Evolutionary conservation across 1,140 invertebrate genomes (phyloP).

Genomic region (Acromyrmex echinatior): DNA sequence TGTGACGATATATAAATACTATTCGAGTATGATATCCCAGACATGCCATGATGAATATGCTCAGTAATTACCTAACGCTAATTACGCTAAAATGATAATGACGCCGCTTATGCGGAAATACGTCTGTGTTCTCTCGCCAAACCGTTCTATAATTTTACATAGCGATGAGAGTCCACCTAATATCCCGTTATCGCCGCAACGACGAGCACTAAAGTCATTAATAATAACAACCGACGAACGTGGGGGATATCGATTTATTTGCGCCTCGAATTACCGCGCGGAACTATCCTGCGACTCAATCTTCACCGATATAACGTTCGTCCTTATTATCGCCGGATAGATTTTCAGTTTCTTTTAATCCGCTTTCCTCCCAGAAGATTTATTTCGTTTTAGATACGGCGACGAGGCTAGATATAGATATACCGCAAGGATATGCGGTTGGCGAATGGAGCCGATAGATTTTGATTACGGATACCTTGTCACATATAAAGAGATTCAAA

Average conservation of each 20-base stretch:
- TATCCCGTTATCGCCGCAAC: conserved; percentile 56
- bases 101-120: conserved; percentile 57
- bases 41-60: conserved; percentile 68
- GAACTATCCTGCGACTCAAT: conserved; percentile 42
- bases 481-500: conserved; percentile 43
- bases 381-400: conserved; percentile 55
- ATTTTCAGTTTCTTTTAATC: conserved; percentile 63
- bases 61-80: conserved; percentile 74
- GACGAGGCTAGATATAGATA: conserved; percentile 35
- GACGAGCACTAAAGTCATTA: conserved; percentile 64
- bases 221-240: conserved; percentile 60
- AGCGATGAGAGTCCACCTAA: conserved; percentile 9
- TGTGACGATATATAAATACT: conserved; percentile 71
- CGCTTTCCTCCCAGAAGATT: conserved; percentile 48
- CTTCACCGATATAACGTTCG: conserved; percentile 39
- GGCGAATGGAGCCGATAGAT: conserved; percentile 55
- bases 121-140: conserved; percentile 66
- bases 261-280: conserved; percentile 43
- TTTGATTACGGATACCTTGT: conserved; percentile 59
- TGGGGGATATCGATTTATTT: conserved; percentile 59
- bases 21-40: conserved; percentile 42
- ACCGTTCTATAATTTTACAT: conserved; percentile 74
- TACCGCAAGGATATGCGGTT: conserved; percentile 38
- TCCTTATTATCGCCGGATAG: conserved; percentile 53
- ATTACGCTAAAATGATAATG: conserved; percentile 78